Conservation (phyloP, 2,113 vertebrate species). For the Axis porcinus region DNA sequence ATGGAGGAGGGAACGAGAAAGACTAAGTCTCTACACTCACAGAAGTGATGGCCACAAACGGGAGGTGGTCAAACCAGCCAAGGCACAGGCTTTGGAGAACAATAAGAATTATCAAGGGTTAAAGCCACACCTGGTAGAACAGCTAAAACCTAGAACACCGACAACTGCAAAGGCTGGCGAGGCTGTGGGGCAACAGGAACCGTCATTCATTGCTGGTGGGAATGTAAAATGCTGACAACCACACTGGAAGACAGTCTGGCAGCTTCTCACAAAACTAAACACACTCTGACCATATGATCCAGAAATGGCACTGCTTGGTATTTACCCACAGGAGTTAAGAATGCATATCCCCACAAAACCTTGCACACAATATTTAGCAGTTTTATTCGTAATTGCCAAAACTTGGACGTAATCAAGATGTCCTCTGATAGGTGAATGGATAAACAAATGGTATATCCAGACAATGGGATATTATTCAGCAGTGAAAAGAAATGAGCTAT, state of each 20-base stretch:
- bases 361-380: background rate
- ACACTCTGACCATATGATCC: background rate
- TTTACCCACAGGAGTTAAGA: background rate
- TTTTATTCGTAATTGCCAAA: background rate
- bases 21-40: no score
- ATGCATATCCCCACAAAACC: background rate
- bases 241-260: background rate
- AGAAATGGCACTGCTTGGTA: background rate
- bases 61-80: background rate
- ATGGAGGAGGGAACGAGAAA: background rate
- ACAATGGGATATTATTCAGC: background rate
- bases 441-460: background rate
- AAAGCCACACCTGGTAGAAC: background rate
- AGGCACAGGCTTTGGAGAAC: background rate
- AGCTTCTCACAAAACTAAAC: background rate
- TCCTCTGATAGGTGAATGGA: background rate
- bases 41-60: background rate
- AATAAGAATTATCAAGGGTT: background rate
- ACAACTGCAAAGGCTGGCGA: accelerated
- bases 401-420: background rate
- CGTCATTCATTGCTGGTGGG: background rate
- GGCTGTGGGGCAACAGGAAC: background rate
- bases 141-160: background rate
- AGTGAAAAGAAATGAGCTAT: background rate
- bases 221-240: background rate